Evolutionary conservation across 2,888 invertebrate species (phyloP).

Genomic region (Rugalucina vietnamica): DNA sequence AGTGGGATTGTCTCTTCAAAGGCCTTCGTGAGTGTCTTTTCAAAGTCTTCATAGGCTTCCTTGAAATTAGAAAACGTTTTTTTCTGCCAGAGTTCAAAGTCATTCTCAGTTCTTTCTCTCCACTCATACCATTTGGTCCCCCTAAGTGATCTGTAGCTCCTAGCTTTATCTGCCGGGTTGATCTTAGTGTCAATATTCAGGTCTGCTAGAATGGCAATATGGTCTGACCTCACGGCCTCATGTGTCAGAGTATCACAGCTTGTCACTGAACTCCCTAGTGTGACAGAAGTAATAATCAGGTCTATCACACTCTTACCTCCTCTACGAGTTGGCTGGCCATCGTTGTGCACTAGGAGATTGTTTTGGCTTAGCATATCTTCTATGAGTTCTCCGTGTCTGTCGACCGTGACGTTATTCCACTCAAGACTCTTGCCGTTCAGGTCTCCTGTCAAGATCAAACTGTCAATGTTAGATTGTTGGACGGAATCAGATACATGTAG

Average conservation of each 20-base stretch:
- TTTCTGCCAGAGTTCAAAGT: background rate
- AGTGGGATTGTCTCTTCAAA: background rate
- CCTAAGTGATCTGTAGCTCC: constrained; percentile 16
- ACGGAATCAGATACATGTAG: background rate
- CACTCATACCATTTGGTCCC: constrained; percentile 9
- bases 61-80: background rate
- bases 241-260: constrained; percentile 22
- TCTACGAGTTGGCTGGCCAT: constrained; percentile 30
- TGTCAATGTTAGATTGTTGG: constrained; percentile 4
- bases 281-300: background rate
- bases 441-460: constrained; percentile 4
- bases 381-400: constrained; percentile 18
- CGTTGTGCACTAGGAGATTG: constrained; percentile 17
- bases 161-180: background rate
- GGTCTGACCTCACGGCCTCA: constrained; percentile 24
- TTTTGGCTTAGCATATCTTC: constrained; percentile 21
- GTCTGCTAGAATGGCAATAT: constrained; percentile 10
- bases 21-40: background rate
- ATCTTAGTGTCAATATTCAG: background rate
- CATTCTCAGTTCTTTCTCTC: background rate
- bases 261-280: background rate
- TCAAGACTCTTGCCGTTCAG: constrained; percentile 31
- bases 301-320: constrained; percentile 25
- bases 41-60: background rate
- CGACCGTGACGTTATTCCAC: constrained; percentile 8